Evolutionary conservation across 53 echinoderm and acorn worm species (phyloP), one percentile per base, ranked within the genome.

Genomic region (Holothuria scabra): DNA sequence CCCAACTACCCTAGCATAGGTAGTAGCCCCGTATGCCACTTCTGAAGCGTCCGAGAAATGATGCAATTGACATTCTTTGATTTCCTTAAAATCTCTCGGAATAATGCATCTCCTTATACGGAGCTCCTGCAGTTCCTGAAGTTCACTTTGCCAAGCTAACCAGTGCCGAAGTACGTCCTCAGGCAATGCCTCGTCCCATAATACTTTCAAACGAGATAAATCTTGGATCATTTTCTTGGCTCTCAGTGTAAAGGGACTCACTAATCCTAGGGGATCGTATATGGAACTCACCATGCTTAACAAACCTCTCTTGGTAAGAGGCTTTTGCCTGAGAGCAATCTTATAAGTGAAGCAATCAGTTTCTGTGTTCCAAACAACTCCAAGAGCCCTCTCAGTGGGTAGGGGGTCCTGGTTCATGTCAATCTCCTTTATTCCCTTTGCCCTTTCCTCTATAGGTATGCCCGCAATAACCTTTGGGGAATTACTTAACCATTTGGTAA

Each of bases 401-500:
- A 76, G 61, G 20, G n/a, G 29, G 32, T 82, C 86, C 19, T 32
- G 25, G 34, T 82, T 13, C 0, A 90, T 24, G 30, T 66, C 55
- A 8, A 91, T 16, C 22, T 61, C 12, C 52, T 71, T 87, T 12
- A 87, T 60, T 6, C 83, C 64, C 28, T 82, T 86, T 48, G 74
- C 83, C 46, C 83, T 28, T 56, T 87, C 80, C 8, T 87, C 80
- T 0, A 23, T 48, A n/a, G 84, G 80, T 2, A 87, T 37, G 0
- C 34, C 48, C 63, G 16, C 32, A 11, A 86, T 46, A 12, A 75
- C 31, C 9, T n/a, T 29, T 38, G 52, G 20, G 52, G 83, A 75
- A 48, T 83, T 90, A 23, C 86, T 86, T 12, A 90, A 28, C 28
- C 60, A 58, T 69, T 91, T 91, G 1, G 90, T 90, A 1, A 84